Evolutionary conservation across 2,113 vertebrate species (phyloP).

Genomic region (Planiliza haematocheilus): DNA sequence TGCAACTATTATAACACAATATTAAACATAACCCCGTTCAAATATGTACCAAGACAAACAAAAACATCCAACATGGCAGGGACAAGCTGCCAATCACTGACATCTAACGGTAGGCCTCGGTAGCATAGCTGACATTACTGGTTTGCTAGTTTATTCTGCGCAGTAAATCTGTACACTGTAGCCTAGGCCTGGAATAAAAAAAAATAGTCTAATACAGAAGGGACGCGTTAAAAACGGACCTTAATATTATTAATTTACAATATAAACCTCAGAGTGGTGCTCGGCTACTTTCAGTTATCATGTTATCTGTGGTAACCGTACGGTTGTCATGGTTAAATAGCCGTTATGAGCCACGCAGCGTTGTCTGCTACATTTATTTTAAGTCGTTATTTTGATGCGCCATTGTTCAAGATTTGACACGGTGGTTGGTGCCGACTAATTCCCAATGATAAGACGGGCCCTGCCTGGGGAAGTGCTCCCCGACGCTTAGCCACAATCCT

Average conservation of each 20-base stretch:
- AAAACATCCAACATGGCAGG: slow-evolving; percentile 44
- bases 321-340: neutral
- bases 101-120: slow-evolving; percentile 63
- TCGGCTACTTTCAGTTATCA: neutral
- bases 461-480: neutral
- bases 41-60: neutral
- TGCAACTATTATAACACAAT: too few species aligned
- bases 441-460: neutral
- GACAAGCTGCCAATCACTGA: slow-evolving; percentile 64
- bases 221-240: neutral
- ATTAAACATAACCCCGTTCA: rapidly evolving
- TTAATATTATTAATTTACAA: too few species aligned
- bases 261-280: neutral
- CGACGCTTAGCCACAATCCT: slow-evolving; percentile 5
- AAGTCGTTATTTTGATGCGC: neutral
- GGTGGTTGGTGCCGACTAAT: neutral
- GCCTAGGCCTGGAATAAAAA: too few species aligned
- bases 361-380: neutral
- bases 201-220: too few species aligned
- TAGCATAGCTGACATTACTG: slow-evolving; percentile 29
- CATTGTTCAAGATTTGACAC: neutral
- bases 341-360: neutral
- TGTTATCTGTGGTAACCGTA: slow-evolving; percentile 2
- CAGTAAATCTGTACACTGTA: slow-evolving; percentile 26
- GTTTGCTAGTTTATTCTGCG: slow-evolving; percentile 31